Evolutionary conservation across 2,113 vertebrate species (phyloP).

Genomic region (Oxygymnocypris stewartii): DNA sequence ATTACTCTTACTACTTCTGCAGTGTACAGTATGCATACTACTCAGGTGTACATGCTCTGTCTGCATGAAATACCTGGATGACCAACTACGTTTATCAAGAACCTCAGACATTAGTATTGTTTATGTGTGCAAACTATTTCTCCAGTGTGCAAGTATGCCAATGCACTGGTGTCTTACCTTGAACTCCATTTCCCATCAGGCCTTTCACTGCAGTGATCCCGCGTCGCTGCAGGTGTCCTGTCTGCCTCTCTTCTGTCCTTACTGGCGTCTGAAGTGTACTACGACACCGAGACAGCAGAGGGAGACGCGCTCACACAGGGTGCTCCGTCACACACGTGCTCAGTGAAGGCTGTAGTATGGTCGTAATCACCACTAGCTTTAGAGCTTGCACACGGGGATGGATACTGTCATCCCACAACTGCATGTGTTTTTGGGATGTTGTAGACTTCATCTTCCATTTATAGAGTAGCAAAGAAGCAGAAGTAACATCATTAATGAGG

Average conservation of each 20-base stretch:
- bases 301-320: conserved; percentile 64
- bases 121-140: not conserved
- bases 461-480: not conserved
- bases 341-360: too few relatives aligned
- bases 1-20: too few relatives aligned
- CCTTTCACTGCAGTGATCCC: conserved; percentile 74
- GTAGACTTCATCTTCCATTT: not conserved
- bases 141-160: not conserved
- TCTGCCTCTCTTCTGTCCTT: conserved; percentile 74
- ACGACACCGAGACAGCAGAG: conserved; percentile 68
- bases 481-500: not conserved
- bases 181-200: conserved; percentile 53
- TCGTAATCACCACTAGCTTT: not conserved
- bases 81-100: too few relatives aligned
- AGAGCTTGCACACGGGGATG: not conserved
- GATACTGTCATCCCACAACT: not conserved
- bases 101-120: not conserved
- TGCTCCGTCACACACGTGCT: conserved; percentile 29
- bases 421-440: not conserved
- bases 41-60: too few relatives aligned
- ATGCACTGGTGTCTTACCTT: not conserved
- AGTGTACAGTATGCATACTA: too few relatives aligned
- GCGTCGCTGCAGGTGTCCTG: conserved; percentile 63
- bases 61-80: too few relatives aligned
- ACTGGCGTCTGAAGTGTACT: conserved; percentile 74